Conservation (phyloP, 2,113 vertebrate genomes). For the Ammospiza nelsoni region DNA sequence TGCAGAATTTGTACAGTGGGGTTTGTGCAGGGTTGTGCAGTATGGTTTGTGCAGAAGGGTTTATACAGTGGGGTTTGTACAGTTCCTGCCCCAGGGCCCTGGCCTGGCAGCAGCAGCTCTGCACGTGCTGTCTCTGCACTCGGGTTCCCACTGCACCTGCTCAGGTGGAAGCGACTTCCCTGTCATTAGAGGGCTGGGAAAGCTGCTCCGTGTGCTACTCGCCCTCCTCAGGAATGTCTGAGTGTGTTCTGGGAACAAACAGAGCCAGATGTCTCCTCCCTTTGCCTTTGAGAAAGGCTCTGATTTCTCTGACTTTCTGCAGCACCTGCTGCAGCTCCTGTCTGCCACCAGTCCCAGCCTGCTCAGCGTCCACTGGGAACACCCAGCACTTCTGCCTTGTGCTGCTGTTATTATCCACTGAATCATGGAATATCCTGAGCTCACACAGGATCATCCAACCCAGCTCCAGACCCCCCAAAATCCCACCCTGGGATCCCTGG, state of each 20-base stretch:
- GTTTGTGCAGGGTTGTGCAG: too few relatives aligned
- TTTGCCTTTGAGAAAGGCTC: not conserved
- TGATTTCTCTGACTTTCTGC: not conserved
- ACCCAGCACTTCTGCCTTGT: not conserved
- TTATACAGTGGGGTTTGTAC: not conserved
- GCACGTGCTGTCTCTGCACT: not conserved
- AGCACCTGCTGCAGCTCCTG: not conserved
- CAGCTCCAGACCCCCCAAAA: not conserved
- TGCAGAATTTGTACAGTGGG: too few relatives aligned
- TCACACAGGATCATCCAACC: not conserved
- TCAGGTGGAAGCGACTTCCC: not conserved
- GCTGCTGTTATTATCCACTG: not conserved
- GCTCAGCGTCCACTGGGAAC: not conserved
- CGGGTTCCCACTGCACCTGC: constrained; percentile 26
- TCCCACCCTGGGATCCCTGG: not conserved
- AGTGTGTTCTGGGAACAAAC: not conserved
- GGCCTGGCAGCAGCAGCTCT: not conserved
- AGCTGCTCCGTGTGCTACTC: not conserved
- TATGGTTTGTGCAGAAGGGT: not conserved
- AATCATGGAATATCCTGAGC: not conserved
- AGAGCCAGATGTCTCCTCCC: not conserved
- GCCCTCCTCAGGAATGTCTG: constrained; percentile 2
- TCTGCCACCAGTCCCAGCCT: not conserved
- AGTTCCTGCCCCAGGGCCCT: not conserved
- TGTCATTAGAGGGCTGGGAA: constrained; percentile 9